These are phyloP conservation scores for Syrrhaptes paradoxus DNA, from an alignment of 2,113 vertebrate genomes.

Conservation along the genomic window DNA sequence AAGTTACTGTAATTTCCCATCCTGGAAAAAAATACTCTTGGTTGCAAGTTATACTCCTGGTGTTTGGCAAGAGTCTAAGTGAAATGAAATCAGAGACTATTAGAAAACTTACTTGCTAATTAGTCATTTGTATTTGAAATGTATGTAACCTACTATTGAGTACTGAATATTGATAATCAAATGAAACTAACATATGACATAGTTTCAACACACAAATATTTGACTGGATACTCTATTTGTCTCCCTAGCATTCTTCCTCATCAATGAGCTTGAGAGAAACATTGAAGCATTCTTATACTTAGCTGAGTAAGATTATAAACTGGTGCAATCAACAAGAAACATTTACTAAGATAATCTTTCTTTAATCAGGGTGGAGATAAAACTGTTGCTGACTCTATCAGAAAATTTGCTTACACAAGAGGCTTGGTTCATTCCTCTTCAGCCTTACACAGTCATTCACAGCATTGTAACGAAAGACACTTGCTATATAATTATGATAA, in stretches of 20 bases:
- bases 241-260: not conserved
- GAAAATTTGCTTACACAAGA: not conserved
- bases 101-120: not conserved
- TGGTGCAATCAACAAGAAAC: not conserved
- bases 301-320: not conserved
- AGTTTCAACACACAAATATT: not conserved
- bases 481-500: not conserved
- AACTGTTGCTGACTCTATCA: not conserved
- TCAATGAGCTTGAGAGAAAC: conserved; percentile 15
- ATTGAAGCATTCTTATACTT: not conserved
- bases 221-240: not conserved
- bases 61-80: not conserved
- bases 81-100: not conserved
- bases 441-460: not conserved
- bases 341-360: not conserved
- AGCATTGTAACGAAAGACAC: not conserved
- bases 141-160: not conserved
- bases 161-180: not conserved
- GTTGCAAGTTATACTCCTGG: not conserved
- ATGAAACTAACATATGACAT: not conserved
- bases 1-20: not conserved
- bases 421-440: not conserved
- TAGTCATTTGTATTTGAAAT: not conserved
- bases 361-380: not conserved
- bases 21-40: not conserved